Conservation (phyloP, 2,113 vertebrate genomes). For the Leucopsar rothschildi region DNA sequence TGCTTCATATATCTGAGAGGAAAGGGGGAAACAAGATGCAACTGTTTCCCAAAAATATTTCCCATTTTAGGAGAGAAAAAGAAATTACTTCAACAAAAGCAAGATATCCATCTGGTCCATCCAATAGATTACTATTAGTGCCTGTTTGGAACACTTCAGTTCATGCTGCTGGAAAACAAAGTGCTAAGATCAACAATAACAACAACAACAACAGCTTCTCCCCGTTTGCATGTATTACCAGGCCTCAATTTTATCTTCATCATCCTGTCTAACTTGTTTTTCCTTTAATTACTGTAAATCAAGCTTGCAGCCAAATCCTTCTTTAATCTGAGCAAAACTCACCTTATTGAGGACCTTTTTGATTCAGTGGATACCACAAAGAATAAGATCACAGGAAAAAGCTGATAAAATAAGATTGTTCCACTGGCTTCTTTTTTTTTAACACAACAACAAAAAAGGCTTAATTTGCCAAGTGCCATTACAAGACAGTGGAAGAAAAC, state of each 20-base stretch:
- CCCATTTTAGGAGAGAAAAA: neutral
- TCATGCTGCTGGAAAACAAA: slow-evolving; percentile 22
- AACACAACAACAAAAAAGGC: neutral
- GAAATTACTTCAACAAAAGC: neutral
- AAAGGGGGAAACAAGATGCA: neutral
- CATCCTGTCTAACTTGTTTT: slow-evolving; percentile 47
- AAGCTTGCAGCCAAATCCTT: neutral
- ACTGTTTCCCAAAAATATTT: neutral
- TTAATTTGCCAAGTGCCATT: neutral
- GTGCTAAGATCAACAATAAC: neutral
- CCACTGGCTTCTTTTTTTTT: neutral
- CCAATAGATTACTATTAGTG: neutral
- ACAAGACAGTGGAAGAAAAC: neutral
- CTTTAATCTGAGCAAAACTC: neutral
- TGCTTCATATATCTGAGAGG: neutral
- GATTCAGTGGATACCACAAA: neutral
- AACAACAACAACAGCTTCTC: neutral
- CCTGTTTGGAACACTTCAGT: neutral
- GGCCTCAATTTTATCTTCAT: slow-evolving; percentile 33
- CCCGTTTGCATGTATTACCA: neutral
- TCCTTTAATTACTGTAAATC: slow-evolving; percentile 38
- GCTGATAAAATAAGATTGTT: neutral
- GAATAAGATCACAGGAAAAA: neutral
- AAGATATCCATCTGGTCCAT: neutral
- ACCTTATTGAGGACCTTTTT: neutral